phyloP scores from a whole-genome alignment of 2,888 invertebrate genomes.

The Pyrrhia umbra region DNA sequence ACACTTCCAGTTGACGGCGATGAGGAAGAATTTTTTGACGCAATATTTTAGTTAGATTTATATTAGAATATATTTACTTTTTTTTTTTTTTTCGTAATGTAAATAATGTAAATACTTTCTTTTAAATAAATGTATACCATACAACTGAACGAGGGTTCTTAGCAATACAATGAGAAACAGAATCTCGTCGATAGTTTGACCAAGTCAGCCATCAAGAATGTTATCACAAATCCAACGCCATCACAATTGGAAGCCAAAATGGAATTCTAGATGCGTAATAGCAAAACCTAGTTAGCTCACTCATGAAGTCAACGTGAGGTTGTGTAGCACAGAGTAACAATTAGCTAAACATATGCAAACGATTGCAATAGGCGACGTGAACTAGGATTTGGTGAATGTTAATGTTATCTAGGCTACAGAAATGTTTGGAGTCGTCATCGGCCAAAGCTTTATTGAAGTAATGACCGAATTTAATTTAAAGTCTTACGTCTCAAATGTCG shows the following conservation, averaged over 20 bases:
- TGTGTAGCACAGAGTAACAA: slow-evolving; percentile 62
- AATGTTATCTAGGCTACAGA: slow-evolving; percentile 54
- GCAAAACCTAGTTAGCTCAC: slow-evolving; percentile 43
- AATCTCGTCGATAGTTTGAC: too few relatives aligned
- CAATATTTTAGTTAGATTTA: too few relatives aligned
- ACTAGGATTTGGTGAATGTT: slow-evolving; percentile 67
- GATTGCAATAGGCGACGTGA: slow-evolving; percentile 62
- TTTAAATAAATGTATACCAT: background rate
- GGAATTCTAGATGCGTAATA: slow-evolving; percentile 31
- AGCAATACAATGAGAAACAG: too few relatives aligned
- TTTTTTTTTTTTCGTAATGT: too few relatives aligned
- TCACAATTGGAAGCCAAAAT: slow-evolving; percentile 27
- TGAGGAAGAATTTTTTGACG: too few relatives aligned
- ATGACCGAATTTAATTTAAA: background rate
- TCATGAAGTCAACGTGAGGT: slow-evolving; percentile 44
- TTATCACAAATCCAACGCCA: slow-evolving; percentile 9
- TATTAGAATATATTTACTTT: too few relatives aligned
- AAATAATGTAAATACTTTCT: too few relatives aligned
- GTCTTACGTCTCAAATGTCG: too few relatives aligned
- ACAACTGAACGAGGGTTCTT: too few relatives aligned
- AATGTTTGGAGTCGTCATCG: slow-evolving; percentile 32
- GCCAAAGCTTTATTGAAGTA: background rate
- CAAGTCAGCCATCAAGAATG: background rate
- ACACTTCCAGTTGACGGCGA: too few relatives aligned
- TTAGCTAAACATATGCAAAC: slow-evolving; percentile 69